Conservation (phyloP, 2,888 invertebrate species). For the Cataglyphis livida region DNA sequence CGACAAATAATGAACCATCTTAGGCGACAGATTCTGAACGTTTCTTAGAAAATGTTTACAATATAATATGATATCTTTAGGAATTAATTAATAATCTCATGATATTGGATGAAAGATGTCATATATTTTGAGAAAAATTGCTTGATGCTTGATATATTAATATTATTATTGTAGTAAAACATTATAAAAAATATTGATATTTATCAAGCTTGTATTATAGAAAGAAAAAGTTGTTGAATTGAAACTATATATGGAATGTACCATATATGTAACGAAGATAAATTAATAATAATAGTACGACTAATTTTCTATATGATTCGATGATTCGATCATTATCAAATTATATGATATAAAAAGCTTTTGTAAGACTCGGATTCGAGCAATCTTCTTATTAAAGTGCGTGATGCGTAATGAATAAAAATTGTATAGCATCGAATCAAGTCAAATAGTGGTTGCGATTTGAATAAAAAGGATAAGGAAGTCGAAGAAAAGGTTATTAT, state of each 20-base stretch:
- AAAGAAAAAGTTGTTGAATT: neutral
- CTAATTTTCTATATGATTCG: neutral
- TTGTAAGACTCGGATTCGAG: neutral
- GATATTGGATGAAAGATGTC: neutral
- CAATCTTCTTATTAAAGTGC: slow-evolving; percentile 25
- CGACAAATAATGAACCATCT: slow-evolving; percentile 44
- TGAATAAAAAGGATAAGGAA: slow-evolving; percentile 19
- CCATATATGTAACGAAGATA: neutral
- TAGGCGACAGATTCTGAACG: slow-evolving; percentile 21
- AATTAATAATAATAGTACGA: neutral
- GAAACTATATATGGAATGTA: neutral
- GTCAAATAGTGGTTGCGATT: neutral
- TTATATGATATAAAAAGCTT: neutral
- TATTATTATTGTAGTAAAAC: neutral
- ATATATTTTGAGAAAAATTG: neutral
- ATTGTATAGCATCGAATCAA: slow-evolving; percentile 29
- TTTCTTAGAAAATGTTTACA: neutral
- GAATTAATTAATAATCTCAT: neutral
- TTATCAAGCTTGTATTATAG: neutral
- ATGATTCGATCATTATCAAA: neutral
- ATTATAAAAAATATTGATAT: neutral
- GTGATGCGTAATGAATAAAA: slow-evolving; percentile 31
- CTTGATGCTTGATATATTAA: neutral
- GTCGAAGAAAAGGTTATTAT: slow-evolving; percentile 1
- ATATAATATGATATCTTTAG: neutral